Conservation (phyloP, 2,888 invertebrate species). For the Stramonita haemastoma region DNA sequence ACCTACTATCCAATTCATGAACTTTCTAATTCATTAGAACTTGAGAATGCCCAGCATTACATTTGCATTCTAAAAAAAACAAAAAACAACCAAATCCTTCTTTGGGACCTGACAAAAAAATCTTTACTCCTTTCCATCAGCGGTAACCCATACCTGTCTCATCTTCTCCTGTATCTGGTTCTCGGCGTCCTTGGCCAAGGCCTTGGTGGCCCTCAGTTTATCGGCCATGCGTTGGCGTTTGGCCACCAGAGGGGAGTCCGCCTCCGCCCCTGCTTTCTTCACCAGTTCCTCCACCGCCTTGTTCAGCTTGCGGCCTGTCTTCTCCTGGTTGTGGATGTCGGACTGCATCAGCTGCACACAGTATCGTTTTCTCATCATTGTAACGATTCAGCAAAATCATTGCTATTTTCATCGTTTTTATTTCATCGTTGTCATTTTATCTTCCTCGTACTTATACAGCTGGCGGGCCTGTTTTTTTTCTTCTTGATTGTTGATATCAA, state of each 20-base stretch:
- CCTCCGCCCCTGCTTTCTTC: slow-evolving; percentile 52
- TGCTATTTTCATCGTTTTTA: background rate
- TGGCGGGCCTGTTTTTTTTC: too few species aligned
- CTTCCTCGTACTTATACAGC: too few species aligned
- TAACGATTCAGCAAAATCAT: too few species aligned
- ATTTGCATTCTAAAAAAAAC: too few species aligned
- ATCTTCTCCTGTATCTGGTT: slow-evolving; percentile 75
- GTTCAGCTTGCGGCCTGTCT: slow-evolving; percentile 68
- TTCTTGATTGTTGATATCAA: background rate
- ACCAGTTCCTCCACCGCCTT: slow-evolving; percentile 71
- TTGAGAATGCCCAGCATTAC: too few species aligned
- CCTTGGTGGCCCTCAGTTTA: slow-evolving; percentile 66
- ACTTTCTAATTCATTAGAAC: too few species aligned
- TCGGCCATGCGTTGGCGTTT: slow-evolving; percentile 74
- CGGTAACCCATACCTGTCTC: slow-evolving; percentile 66
- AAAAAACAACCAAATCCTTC: too few species aligned
- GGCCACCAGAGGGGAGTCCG: slow-evolving; percentile 60
- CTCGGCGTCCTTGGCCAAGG: slow-evolving; percentile 71
- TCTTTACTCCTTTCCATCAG: background rate
- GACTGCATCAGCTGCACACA: slow-evolving; percentile 69
- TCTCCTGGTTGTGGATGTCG: slow-evolving; percentile 72
- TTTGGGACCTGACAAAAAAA: too few species aligned
- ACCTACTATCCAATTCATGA: too few species aligned
- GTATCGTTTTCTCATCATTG: background rate
- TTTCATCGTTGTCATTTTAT: background rate